Percentiles rank a stretch among this genome's conserved stretches.
Evolutionary conservation across 2,113 vertebrate species (phyloP).

Genomic region (Bambusicola thoracicus): DNA sequence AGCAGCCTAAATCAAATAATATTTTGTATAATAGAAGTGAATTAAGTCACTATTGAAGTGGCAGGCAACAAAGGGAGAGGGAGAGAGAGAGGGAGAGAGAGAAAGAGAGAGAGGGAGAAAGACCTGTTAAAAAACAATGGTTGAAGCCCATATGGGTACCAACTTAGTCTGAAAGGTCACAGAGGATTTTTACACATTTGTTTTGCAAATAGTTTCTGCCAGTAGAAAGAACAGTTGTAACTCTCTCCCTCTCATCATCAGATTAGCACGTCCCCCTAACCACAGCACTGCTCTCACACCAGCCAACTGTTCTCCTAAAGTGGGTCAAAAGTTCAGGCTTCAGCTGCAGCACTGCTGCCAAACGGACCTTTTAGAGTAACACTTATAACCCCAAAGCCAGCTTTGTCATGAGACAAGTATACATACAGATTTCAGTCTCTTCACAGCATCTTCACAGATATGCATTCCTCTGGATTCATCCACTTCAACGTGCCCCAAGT

Average conservation of each 20-base stretch:
- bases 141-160: constrained; percentile 39
- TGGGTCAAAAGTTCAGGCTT: constrained; percentile 52
- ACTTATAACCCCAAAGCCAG: constrained; percentile 22
- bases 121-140: constrained; percentile 66
- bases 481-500: constrained; percentile 97
- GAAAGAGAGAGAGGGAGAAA: constrained; percentile 37
- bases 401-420: constrained; percentile 51
- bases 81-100: not conserved
- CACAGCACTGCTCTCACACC: constrained; percentile 9
- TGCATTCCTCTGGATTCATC: constrained; percentile 99
- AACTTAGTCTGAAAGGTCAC: constrained; percentile 61
- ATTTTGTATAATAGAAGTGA: constrained; percentile 49
- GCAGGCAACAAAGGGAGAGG: constrained; percentile 56
- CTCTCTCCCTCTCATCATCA: constrained; percentile 40
- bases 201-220: constrained; percentile 51
- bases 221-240: constrained; percentile 48
- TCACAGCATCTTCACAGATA: constrained; percentile 99
- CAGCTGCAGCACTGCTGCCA: not conserved
- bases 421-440: constrained; percentile 98
- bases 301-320: constrained; percentile 33
- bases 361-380: not conserved
- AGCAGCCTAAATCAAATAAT: constrained; percentile 62
- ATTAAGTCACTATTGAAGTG: constrained; percentile 64
- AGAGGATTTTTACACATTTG: constrained; percentile 47
- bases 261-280: constrained; percentile 26